A percentile compares a stretch with the other conserved stretches of the same genome.
Evolutionary conservation across 1,140 invertebrate species (phyloP).

Genomic region (Drosophila nikananu): DNA sequence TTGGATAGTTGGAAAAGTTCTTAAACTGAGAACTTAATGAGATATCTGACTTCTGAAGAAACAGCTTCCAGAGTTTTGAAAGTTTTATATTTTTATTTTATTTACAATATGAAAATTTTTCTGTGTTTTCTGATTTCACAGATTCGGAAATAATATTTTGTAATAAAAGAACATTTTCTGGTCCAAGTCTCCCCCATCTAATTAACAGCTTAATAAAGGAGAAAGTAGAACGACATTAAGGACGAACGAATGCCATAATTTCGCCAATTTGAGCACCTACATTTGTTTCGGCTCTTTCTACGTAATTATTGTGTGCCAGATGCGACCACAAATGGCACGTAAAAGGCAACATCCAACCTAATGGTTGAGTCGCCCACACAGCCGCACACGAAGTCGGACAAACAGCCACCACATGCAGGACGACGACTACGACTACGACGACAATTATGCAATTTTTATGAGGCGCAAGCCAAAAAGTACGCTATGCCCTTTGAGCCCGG

Average conservation of each 20-base stretch:
- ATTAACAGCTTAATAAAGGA: conserved; percentile 41
- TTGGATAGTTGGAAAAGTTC: neutral
- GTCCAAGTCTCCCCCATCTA: conserved; percentile 1
- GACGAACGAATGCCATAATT: conserved; percentile 37
- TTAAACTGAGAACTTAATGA: neutral
- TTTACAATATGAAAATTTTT: neutral
- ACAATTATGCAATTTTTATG: conserved; percentile 81
- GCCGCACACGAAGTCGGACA: conserved; percentile 15
- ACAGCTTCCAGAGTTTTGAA: neutral
- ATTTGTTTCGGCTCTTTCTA: conserved; percentile 28
- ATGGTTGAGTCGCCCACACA: conserved; percentile 47
- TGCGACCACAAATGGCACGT: conserved; percentile 69
- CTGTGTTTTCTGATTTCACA: neutral
- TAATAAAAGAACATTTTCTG: neutral
- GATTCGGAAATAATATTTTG: neutral
- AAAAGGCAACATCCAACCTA: conserved; percentile 53
- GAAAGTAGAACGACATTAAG: conserved; percentile 19
- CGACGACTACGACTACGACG: conserved; percentile 20
- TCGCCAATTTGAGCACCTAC: conserved; percentile 42
- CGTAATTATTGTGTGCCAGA: conserved; percentile 66
- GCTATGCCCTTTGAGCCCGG: conserved; percentile 60
- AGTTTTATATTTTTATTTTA: neutral
- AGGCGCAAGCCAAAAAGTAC: conserved; percentile 64
- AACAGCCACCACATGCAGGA: conserved; percentile 36
- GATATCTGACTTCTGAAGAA: neutral